These are phyloP conservation scores for Catharus fuscescens DNA, from an alignment of 2,113 vertebrate genomes.

Conservation along the genomic window DNA sequence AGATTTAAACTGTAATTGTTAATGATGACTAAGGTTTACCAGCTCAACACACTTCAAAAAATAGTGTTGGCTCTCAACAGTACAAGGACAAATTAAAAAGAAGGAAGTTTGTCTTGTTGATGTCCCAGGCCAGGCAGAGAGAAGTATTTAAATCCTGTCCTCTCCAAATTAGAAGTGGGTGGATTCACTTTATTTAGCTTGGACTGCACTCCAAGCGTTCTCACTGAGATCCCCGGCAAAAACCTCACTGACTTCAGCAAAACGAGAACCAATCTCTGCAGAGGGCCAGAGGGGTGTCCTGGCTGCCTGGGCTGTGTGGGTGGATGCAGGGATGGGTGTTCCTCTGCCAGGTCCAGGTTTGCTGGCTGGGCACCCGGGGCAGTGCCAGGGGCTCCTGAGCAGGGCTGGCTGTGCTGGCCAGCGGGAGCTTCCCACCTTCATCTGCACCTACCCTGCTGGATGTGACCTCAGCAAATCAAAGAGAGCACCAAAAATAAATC, in stretches of 20 bases:
- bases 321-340: background rate
- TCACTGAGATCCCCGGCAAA: background rate
- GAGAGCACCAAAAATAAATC: background rate
- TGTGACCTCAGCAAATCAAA: background rate
- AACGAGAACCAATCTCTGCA: background rate
- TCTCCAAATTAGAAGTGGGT: background rate
- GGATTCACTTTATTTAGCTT: background rate
- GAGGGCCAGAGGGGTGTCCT: background rate
- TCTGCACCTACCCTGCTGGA: background rate
- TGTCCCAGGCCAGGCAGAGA: background rate
- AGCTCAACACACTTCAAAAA: background rate
- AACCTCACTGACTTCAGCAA: background rate
- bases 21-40: background rate
- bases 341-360: background rate
- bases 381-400: background rate
- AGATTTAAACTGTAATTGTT: background rate
- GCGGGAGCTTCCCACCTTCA: background rate
- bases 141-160: background rate
- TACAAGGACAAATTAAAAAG: background rate
- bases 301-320: background rate
- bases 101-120: background rate
- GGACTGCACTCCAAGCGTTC: background rate
- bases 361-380: accelerated
- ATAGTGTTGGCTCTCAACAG: background rate
- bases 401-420: background rate